These are phyloP conservation scores for Ischnura elegans DNA, from an alignment of 2,888 invertebrate species.

Conservation along the genomic window DNA sequence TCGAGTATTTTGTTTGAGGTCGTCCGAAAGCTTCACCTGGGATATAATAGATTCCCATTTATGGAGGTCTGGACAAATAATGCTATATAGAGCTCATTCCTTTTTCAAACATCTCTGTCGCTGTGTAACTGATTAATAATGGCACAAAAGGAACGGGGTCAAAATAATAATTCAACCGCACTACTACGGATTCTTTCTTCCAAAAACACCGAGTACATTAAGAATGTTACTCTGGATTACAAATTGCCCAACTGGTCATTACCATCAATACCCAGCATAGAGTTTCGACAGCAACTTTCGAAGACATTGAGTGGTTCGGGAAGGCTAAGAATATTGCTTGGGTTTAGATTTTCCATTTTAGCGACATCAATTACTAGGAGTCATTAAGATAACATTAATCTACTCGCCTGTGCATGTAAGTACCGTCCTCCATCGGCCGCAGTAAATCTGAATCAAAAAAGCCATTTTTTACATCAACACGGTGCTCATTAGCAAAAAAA, in stretches of 20 bases:
- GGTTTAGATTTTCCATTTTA: too few relatives aligned
- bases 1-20: too few relatives aligned
- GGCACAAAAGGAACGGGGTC: background rate
- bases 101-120: background rate
- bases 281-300: background rate
- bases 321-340: too few relatives aligned
- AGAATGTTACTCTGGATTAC: background rate
- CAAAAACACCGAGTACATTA: background rate
- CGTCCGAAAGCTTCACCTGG: too few relatives aligned
- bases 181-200: background rate
- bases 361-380: background rate
- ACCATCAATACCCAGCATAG: background rate
- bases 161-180: background rate
- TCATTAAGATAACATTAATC: background rate
- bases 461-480: background rate
- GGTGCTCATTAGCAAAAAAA: background rate
- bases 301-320: background rate
- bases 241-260: background rate
- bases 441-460: background rate
- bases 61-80: too few relatives aligned
- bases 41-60: too few relatives aligned
- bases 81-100: too few relatives aligned
- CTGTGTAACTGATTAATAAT: background rate
- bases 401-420: too few relatives aligned
- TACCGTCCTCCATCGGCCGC: background rate